A percentile compares a stretch with the other conserved stretches of the same genome.
phyloP scores from a whole-genome alignment of 2,797 vertebrate species.

The Pempheris klunzingeri region DNA sequence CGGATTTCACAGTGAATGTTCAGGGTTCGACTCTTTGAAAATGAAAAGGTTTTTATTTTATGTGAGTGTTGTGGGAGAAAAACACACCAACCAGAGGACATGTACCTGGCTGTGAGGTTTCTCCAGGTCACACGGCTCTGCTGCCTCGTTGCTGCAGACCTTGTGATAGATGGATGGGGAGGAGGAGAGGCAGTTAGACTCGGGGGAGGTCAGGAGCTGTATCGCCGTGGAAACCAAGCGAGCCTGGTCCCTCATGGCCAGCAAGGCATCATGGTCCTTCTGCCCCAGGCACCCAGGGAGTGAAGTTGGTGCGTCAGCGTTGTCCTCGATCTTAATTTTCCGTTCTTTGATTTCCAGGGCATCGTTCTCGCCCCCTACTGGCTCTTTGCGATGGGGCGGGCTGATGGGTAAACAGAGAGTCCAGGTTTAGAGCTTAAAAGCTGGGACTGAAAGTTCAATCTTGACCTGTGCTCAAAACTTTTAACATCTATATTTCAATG shows the following conservation, averaged over 20 bases:
- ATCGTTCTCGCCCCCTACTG: constrained; percentile 82
- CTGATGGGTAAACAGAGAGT: constrained; percentile 55
- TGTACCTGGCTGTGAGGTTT: constrained; percentile 80
- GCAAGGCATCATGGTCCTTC: constrained; percentile 90
- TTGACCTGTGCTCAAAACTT: neutral
- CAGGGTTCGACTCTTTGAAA: neutral
- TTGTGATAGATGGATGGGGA: constrained; percentile 85
- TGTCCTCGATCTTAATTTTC: constrained; percentile 74
- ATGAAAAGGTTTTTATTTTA: neutral
- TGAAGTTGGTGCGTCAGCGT: constrained; percentile 43
- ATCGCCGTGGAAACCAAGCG: constrained; percentile 93
- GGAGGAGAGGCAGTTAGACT: constrained; percentile 90
- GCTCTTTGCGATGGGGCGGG: constrained; percentile 82
- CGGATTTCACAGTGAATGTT: neutral
- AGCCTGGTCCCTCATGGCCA: constrained; percentile 93
- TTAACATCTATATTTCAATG: neutral
- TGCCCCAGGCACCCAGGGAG: constrained; percentile 82
- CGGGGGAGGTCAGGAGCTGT: constrained; percentile 90
- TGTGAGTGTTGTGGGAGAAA: neutral
- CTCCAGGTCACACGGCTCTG: constrained; percentile 86
- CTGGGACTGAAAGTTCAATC: neutral
- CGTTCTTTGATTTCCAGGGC: constrained; percentile 80
- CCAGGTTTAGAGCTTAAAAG: neutral
- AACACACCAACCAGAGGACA: constrained; percentile 1
- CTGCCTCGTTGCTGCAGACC: constrained; percentile 88